Percentiles rank a stretch among this genome's conserved stretches.
Conservation (phyloP, 2,888 invertebrate genomes). For the Ellobium chinense region DNA sequence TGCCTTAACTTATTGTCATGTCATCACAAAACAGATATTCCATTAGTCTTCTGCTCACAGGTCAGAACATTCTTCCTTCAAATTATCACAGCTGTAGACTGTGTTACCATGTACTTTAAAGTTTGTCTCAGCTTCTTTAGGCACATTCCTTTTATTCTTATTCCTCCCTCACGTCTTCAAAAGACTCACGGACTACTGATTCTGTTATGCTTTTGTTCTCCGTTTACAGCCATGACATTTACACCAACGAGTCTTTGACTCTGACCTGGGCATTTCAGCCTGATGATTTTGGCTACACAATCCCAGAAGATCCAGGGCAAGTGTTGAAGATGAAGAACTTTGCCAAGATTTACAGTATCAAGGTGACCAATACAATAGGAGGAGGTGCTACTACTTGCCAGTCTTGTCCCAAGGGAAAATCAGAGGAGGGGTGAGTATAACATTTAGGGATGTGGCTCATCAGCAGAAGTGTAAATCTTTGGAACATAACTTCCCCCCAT, state of each 20-base stretch:
- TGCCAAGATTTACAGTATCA: conserved; percentile 81
- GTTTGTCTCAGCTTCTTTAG: not conserved
- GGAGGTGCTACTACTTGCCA: conserved; percentile 82
- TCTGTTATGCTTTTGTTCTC: not conserved
- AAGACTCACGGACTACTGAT: too few species aligned
- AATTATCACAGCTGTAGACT: not conserved
- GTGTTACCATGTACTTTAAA: not conserved
- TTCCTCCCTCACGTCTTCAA: not conserved
- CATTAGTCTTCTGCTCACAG: too few species aligned
- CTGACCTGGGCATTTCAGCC: conserved; percentile 81
- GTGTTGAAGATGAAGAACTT: conserved; percentile 72
- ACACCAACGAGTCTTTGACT: conserved; percentile 78
- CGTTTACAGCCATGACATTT: conserved; percentile 70
- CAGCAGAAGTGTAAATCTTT: too few species aligned
- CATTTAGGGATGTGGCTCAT: too few species aligned
- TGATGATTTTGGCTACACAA: conserved; percentile 58
- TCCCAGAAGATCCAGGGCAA: conserved; percentile 34
- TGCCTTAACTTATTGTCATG: too few species aligned
- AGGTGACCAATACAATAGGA: conserved; percentile 81
- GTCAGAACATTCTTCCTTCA: too few species aligned
- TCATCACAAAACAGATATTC: too few species aligned
- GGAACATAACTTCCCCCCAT: too few species aligned
- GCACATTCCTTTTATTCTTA: not conserved
- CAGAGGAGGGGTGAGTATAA: conserved; percentile 73
- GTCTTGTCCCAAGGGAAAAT: conserved; percentile 79